Base-by-base conservation (phyloP, 2,797 vertebrate genomes). In the Neostethus bicornis region DNA sequence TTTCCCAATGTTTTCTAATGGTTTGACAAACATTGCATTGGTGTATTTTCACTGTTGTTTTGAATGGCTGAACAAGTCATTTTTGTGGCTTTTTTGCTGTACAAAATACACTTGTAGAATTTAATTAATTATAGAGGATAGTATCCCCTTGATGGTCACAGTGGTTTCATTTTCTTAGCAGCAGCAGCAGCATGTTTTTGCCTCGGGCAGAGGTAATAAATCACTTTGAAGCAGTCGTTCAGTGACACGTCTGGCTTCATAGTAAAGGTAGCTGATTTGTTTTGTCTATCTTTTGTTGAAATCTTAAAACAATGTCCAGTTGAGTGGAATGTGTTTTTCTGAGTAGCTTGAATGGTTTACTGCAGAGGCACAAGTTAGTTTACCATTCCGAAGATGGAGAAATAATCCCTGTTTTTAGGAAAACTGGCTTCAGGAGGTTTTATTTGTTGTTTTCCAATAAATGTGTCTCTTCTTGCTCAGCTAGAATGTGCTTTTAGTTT, bases 281-380 rank as follows among this genome's bases (percentile, higher is more conserved):
- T 58, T 9, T 11, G 16, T 39, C 20, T 45, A 19, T 35, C 14
- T n/a, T 29, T 47, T 14, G 24, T 56, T 57, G 19, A 52, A 53
- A 52, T 49, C 24, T 70, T 69, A n/a, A 53, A 32, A 56, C 42
- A 58, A 49, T 28, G 44, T 23, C 14, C 16, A 62, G 42, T 9
- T 52, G 42, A 54, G 65, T 17, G 60, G 19, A 61, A 53, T 43
- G 42, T 13, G 39, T 63, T n/a, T n/a, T n/a, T n/a, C n/a, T n/a
- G n/a, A n/a, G n/a, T n/a, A n/a, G n/a, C n/a, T n/a, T n/a, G n/a
- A n/a, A n/a, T n/a, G n/a, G n/a, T n/a, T 9, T n/a, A 34, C 23
- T 10, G 41, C 28, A 35, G 11, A 38, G 26, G 29, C 17, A 51
- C 20, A 20, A 20, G 57, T 13, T n/a, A 49, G 49, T 41, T 49